A percentile compares a stretch with the other conserved stretches of the same genome.
phyloP scores from a whole-genome alignment of 37 sponge, comb jelly and placozoan genomes.

The Cladorhizidae sp. region DNA sequence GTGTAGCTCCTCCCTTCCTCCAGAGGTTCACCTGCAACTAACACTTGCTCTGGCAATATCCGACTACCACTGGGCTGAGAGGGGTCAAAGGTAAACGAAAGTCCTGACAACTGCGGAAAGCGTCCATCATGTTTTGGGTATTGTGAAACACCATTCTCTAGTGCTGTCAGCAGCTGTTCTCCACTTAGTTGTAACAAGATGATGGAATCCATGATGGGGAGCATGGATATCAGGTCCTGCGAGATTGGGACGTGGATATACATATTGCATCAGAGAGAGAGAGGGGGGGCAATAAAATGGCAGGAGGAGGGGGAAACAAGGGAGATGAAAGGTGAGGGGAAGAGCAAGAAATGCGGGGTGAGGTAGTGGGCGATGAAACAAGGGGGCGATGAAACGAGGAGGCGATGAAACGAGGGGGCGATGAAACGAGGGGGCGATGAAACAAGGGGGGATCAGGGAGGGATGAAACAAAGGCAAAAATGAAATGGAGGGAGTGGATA shows the following conservation, averaged over 20 bases:
- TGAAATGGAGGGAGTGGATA: no score
- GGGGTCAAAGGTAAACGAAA: conserved; percentile 77
- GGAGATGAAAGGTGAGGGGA: no score
- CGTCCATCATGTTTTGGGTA: conserved; percentile 81
- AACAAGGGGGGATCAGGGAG: no score
- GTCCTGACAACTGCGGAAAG: conserved; percentile 86
- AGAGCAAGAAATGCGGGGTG: no score
- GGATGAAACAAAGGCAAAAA: no score
- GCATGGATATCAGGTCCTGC: conserved; percentile 56
- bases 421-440: no score
- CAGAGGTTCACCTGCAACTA: conserved; percentile 41
- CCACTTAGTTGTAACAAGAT: conserved; percentile 52
- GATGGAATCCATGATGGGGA: conserved; percentile 56
- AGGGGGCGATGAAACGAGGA: no score
- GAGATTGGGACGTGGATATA: background rate
- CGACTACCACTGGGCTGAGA: conserved; percentile 39
- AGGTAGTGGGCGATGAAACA: no score
- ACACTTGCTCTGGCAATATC: conserved; percentile 45
- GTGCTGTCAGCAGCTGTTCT: conserved; percentile 50
- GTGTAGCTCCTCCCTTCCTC: conserved; percentile 48
- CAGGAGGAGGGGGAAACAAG: no score
- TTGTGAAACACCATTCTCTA: conserved; percentile 87
- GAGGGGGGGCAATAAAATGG: background rate
- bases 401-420: no score
- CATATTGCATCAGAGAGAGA: background rate